Percentiles rank a stretch among this genome's conserved stretches.
Evolutionary conservation across 2,113 vertebrate genomes (phyloP).

Genomic region (Pithys albifrons): DNA sequence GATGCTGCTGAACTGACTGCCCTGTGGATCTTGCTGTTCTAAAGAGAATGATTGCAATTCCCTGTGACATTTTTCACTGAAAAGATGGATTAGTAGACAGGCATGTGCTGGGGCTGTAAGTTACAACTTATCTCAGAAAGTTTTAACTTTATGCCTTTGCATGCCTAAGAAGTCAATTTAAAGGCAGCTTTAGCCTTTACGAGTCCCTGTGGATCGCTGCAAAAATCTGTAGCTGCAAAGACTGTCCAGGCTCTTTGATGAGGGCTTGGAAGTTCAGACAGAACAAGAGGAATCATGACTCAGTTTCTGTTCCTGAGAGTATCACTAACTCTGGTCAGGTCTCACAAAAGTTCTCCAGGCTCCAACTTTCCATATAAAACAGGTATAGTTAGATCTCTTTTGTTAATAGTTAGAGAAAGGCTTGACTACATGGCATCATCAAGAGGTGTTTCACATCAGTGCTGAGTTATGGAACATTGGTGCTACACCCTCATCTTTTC

Average conservation of each 20-base stretch:
- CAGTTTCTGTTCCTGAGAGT: neutral
- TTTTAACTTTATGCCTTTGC: slow-evolving; percentile 55
- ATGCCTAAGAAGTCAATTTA: slow-evolving; percentile 52
- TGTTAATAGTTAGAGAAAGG: neutral
- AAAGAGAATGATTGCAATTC: neutral
- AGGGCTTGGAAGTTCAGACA: slow-evolving; percentile 6
- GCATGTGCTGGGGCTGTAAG: slow-evolving; percentile 33
- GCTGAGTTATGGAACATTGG: fast-evolving
- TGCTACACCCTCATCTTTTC: neutral
- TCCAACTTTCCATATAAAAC: neutral
- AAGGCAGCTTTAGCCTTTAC: slow-evolving; percentile 45
- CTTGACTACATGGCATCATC: neutral
- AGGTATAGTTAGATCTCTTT: neutral
- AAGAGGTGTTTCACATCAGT: neutral
- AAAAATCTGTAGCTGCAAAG: slow-evolving; percentile 51
- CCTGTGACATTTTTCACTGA: slow-evolving; percentile 5
- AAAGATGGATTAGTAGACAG: slow-evolving; percentile 55
- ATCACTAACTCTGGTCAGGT: neutral
- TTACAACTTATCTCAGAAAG: slow-evolving; percentile 58
- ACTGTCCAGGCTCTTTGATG: slow-evolving; percentile 33
- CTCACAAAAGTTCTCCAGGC: neutral
- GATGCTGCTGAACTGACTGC: neutral
- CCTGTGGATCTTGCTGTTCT: neutral
- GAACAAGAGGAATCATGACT: neutral
- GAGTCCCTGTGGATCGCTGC: neutral